phyloP scores from a whole-genome alignment of 2,113 vertebrate species.

The Cervus canadensis region DNA sequence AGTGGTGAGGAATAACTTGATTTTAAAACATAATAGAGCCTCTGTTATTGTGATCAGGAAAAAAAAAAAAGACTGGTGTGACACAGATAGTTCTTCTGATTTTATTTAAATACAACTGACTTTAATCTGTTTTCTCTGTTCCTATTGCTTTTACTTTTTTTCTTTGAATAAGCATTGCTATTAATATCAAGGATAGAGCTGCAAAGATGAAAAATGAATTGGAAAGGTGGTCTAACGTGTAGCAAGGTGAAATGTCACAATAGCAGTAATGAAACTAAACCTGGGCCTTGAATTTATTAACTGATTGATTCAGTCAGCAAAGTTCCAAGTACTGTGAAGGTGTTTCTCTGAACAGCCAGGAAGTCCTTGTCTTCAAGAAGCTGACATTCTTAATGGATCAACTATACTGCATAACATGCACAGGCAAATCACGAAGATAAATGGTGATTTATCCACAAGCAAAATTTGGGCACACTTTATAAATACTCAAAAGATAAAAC shows the following conservation, averaged over 20 bases:
- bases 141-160: background rate
- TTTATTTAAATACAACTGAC: background rate
- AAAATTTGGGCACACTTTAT: background rate
- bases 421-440: background rate
- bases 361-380: background rate
- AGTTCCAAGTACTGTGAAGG: background rate
- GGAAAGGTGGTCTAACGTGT: background rate
- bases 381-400: background rate
- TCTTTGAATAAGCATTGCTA: background rate
- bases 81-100: background rate
- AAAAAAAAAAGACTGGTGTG: background rate
- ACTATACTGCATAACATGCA: background rate
- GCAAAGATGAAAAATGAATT: background rate
- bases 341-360: background rate
- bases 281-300: background rate
- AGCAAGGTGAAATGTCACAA: background rate
- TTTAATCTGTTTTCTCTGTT: background rate
- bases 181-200: background rate
- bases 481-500: slow-evolving; percentile 1
- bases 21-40: background rate
- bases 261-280: background rate
- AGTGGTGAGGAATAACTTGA: background rate
- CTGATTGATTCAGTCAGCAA: background rate
- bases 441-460: background rate
- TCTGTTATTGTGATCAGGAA: background rate